A percentile compares a stretch with the other conserved stretches of the same genome.
These are phyloP conservation scores for Aethes cnicana DNA, from an alignment of 2,888 invertebrate species.

Conservation along the genomic window DNA sequence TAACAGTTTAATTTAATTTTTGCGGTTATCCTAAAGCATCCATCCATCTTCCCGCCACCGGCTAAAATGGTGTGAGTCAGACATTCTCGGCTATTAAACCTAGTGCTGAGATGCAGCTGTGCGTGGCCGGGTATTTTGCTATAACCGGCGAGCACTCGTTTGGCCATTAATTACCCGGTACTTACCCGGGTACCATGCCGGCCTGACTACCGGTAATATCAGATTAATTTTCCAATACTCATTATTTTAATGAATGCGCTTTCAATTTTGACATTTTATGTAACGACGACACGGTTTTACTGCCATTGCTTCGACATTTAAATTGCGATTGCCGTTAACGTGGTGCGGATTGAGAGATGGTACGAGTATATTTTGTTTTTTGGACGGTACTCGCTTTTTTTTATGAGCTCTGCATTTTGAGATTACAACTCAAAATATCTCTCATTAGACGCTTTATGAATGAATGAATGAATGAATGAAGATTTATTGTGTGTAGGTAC, in stretches of 20 bases:
- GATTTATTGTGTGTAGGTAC: too few relatives aligned
- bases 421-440: too few relatives aligned
- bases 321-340: too few relatives aligned
- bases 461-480: too few relatives aligned
- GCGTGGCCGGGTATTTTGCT: conserved; percentile 41
- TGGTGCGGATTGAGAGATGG: too few relatives aligned
- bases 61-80: conserved; percentile 11
- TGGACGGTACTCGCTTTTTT: too few relatives aligned
- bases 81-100: conserved; percentile 4
- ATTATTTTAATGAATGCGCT: conserved; percentile 14
- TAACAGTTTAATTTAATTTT: too few relatives aligned
- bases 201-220: conserved; percentile 32
- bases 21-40: not conserved
- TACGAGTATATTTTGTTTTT: too few relatives aligned
- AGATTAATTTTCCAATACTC: conserved; percentile 18
- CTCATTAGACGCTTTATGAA: too few relatives aligned
- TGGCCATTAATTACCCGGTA: conserved; percentile 66
- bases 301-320: too few relatives aligned
- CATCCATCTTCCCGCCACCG: conserved; percentile 5
- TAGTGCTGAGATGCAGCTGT: conserved; percentile 17
- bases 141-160: conserved; percentile 55
- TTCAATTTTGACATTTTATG: conserved; percentile 2
- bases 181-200: conserved; percentile 49
- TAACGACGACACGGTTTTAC: too few relatives aligned
- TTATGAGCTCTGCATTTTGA: too few relatives aligned